These are phyloP conservation scores for Hecatera dysodea DNA, from an alignment of 2,888 invertebrate species.

Conservation along the genomic window DNA sequence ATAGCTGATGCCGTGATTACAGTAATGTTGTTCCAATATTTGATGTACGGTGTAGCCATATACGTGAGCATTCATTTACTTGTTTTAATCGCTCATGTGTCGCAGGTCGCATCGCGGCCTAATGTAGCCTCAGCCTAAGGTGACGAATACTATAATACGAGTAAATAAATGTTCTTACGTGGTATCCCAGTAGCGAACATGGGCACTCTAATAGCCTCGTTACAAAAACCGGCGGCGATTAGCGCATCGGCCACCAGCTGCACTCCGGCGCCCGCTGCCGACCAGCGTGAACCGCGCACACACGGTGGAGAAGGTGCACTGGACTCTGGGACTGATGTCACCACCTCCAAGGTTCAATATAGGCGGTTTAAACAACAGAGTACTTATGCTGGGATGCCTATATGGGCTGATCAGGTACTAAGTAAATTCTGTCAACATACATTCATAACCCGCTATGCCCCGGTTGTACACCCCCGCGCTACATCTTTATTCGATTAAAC, in stretches of 20 bases:
- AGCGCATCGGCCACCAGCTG: slow-evolving; percentile 81
- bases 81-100: too few species aligned
- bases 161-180: slow-evolving; percentile 69
- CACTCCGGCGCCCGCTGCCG: slow-evolving; percentile 80
- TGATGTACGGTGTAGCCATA: too few species aligned
- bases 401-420: too few species aligned
- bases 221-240: slow-evolving; percentile 83
- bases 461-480: too few species aligned
- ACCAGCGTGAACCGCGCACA: slow-evolving; percentile 83
- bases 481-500: background rate
- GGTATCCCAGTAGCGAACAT: slow-evolving; percentile 85
- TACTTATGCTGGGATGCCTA: background rate
- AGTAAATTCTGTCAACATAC: too few species aligned
- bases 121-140: too few species aligned
- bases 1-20: too few species aligned
- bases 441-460: too few species aligned
- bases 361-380: background rate
- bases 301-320: slow-evolving; percentile 81
- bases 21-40: too few species aligned
- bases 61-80: too few species aligned
- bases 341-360: slow-evolving; percentile 75
- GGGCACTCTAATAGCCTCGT: slow-evolving; percentile 77
- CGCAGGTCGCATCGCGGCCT: too few species aligned
- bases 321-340: slow-evolving; percentile 86
- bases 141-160: background rate